Base-by-base conservation (phyloP, 2,888 invertebrate genomes). In the Lucinisca nassula region DNA sequence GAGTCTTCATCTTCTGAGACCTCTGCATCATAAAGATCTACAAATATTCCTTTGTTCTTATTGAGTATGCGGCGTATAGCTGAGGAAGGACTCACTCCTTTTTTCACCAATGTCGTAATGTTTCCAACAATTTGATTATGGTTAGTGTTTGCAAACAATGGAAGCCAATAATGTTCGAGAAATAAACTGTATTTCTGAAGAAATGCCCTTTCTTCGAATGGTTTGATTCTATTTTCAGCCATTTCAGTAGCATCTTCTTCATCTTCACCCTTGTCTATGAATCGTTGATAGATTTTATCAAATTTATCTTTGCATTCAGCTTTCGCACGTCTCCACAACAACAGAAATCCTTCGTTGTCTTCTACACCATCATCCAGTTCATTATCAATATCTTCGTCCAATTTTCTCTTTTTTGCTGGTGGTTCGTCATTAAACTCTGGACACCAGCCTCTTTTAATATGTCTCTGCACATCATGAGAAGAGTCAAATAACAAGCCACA, bases 401-500 rank as follows among this genome's bases (percentile, higher is more conserved):
- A 27, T 58, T 58, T 58, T 58, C 58, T 58, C 27, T 58, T 58
- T 27, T 27, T 12, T 24, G 27, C n/a, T 58, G 58, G n/a, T n/a
- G n/a, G n/a, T n/a, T n/a, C 58, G 61, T 72, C 73, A 21, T 79
- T 51, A 21, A 27, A 72, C 75, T 85, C 85, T n/a, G 85, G 35
- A 17, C 67, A 67, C 67, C 67, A 67, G 17, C 67, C 58, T 37
- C 32, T n/a, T 55, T 2, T 76, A 24, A 51, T 32, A 38, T 76
- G 51, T 38, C 76, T 37, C 32, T 76, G 51, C 27, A 76, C 32
- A 14, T 76, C 58, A 38, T 76, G 76, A n/a, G 24, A 1, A 1
- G 67, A n/a, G n/a, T 82, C 82, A 72, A 82, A 82, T 76, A 84
- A 79, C 12, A 75, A 45, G 21, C 67, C 79, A 79, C 79, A 84